A percentile compares a stretch with the other conserved stretches of the same genome.
Conservation (phyloP, 2,113 vertebrate species). For the Thermophis baileyi region DNA sequence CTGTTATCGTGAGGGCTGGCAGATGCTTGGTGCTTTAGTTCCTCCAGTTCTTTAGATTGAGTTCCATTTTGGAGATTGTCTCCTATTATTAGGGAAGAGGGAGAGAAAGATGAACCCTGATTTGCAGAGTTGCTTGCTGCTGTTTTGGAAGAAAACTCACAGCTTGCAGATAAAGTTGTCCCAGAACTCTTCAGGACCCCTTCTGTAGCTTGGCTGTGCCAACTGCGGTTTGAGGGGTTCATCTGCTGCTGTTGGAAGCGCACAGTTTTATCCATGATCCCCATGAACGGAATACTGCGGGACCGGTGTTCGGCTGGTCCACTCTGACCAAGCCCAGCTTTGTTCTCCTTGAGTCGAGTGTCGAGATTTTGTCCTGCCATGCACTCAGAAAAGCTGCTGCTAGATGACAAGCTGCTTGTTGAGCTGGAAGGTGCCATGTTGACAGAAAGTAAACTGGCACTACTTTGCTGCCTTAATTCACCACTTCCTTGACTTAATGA, state of each 20-base stretch:
- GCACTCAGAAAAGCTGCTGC: slow-evolving; percentile 80
- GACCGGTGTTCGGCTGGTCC: slow-evolving; percentile 77
- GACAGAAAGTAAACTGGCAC: slow-evolving; percentile 58
- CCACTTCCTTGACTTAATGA: slow-evolving; percentile 42
- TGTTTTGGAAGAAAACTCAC: slow-evolving; percentile 74
- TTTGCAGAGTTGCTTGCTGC: slow-evolving; percentile 63
- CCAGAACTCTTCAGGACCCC: slow-evolving; percentile 60
- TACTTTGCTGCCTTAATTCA: slow-evolving; percentile 67
- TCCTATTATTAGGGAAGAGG: slow-evolving; percentile 35
- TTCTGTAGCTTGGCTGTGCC: slow-evolving; percentile 79
- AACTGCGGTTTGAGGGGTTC: slow-evolving; percentile 63
- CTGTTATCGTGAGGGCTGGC: slow-evolving; percentile 77
- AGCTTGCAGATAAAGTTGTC: slow-evolving; percentile 64
- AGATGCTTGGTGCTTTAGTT: slow-evolving; percentile 73
- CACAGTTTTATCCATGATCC: slow-evolving; percentile 90
- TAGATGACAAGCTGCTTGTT: slow-evolving; percentile 81
- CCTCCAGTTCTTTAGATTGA: slow-evolving; percentile 74
- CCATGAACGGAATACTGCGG: slow-evolving; percentile 89
- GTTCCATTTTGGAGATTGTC: slow-evolving; percentile 76
- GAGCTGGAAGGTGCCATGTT: slow-evolving; percentile 81
- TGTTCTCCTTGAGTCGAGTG: slow-evolving; percentile 80
- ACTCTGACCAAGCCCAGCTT: slow-evolving; percentile 60
- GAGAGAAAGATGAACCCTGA: slow-evolving; percentile 69
- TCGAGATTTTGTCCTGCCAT: slow-evolving; percentile 80
- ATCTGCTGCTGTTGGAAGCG: slow-evolving; percentile 79